Evolutionary conservation across 2,113 vertebrate species (phyloP).

Genomic region (Myodes glareolus): DNA sequence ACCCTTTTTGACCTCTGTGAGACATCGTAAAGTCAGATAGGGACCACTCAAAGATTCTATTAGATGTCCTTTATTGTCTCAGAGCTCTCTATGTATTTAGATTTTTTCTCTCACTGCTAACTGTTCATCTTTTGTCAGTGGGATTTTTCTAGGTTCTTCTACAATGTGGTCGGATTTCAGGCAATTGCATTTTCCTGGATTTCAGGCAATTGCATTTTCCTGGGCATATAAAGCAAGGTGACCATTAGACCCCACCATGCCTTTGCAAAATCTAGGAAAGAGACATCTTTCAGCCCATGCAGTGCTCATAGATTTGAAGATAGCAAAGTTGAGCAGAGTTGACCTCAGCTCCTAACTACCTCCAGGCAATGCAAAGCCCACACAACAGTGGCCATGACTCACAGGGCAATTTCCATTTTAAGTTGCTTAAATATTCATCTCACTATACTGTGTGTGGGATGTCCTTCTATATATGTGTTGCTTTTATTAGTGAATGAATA

Average conservation of each 20-base stretch:
- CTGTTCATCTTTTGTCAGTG: background rate
- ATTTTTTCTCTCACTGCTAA: background rate
- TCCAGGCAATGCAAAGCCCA: background rate
- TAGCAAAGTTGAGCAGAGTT: background rate
- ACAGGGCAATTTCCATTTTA: background rate
- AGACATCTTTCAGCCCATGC: background rate
- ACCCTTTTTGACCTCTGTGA: constrained; percentile 62
- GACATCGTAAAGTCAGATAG: constrained; percentile 69
- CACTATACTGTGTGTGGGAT: background rate
- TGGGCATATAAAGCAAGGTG: background rate
- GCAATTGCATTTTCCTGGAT: background rate
- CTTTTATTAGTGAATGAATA: no score
- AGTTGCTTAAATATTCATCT: background rate
- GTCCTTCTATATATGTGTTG: background rate
- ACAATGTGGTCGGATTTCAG: constrained; percentile 29
- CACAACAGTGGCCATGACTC: background rate
- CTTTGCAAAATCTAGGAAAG: background rate
- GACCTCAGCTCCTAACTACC: background rate
- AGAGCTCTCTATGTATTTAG: background rate
- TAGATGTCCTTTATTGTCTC: constrained; percentile 61
- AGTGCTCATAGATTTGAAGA: background rate
- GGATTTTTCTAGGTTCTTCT: background rate
- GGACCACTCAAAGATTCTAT: constrained; percentile 37
- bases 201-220: background rate
- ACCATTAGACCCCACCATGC: background rate